These are phyloP conservation scores for Agrotis clavis DNA, from an alignment of 2,888 invertebrate genomes.

Conservation along the genomic window DNA sequence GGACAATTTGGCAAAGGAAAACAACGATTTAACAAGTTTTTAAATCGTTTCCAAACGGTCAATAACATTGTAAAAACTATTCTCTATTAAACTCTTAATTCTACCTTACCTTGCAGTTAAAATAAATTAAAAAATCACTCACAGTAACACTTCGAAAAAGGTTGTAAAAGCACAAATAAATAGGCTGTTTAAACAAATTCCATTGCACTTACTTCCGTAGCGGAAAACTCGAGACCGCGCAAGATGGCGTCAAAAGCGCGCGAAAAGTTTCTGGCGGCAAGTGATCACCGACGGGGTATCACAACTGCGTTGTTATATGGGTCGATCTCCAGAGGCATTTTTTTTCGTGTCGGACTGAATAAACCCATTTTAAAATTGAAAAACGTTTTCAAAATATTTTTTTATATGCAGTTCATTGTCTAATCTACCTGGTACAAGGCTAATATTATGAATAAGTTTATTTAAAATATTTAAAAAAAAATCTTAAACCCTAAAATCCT, in stretches of 20 bases:
- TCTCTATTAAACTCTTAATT: constrained; percentile 34
- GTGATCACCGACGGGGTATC: constrained; percentile 59
- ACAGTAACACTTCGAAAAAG: constrained; percentile 68
- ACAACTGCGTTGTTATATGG: constrained; percentile 62
- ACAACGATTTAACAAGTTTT: constrained; percentile 51
- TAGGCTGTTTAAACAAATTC: constrained; percentile 70
- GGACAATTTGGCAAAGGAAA: constrained; percentile 72
- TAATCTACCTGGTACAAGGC: too few relatives aligned
- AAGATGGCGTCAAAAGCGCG: constrained; percentile 84
- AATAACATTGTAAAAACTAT: constrained; percentile 24
- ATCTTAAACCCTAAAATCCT: too few relatives aligned
- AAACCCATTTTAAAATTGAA: too few relatives aligned
- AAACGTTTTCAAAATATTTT: too few relatives aligned
- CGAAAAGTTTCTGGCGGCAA: constrained; percentile 74
- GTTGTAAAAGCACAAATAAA: constrained; percentile 58
- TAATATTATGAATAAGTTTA: too few relatives aligned
- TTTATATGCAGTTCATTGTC: too few relatives aligned
- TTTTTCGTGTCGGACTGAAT: too few relatives aligned
- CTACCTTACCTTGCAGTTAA: constrained; percentile 61
- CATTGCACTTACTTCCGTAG: constrained; percentile 83
- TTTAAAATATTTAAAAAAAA: too few relatives aligned
- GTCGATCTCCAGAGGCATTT: too few relatives aligned
- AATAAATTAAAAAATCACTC: constrained; percentile 61
- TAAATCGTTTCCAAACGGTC: constrained; percentile 42
- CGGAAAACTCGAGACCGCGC: constrained; percentile 68